Base-by-base conservation (phyloP, 92 coral and sea anemone genomes). In the Chrysogorgia sp. region DNA sequence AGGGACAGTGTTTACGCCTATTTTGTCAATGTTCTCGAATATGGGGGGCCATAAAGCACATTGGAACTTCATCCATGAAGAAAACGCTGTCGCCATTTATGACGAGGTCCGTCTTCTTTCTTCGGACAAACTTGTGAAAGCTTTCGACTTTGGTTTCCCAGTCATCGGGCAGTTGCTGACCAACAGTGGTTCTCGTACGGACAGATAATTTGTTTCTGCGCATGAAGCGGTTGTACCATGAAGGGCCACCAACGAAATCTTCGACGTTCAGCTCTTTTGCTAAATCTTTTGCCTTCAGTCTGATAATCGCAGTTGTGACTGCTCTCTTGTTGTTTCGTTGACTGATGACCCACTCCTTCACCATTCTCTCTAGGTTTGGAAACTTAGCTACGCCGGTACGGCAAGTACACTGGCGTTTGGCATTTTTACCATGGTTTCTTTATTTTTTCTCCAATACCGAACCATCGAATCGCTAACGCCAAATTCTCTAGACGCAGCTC, bases 161-260 rank as follows among this genome's bases (percentile, higher is more conserved):
- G n/a, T n/a, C n/a, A n/a, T n/a, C n/a, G n/a, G n/a, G n/a, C 34
- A 85, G 85, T 69, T 80, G 69, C 76, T 85, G 89, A 68, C 85
- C 85, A 63, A 85, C 82, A 25, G 85, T 85, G 6, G 82, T 85
- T 71, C 85, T 70, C 8, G 82, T 35, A 24, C 82, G 68, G 53
- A 85, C 85, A 10, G 85, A 79, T 25, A 84, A 72, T 22, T 40
- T 28, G 61, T 77, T 77, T 70, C 76, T 31, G 45, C 65, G 79
- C 88, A 84, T 84, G 67, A 84, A 84, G 43, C 88, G 21, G 58
- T 35, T 41, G 58, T 83, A 77, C 88, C 88, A 84, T 64, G 76
- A 52, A 59, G 82, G 82, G 26, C 77, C 82, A 13, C 86, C 82
- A 75, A 74, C 52, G 49, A 37, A 37, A 37, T 37, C 43, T 37